phyloP scores from a whole-genome alignment of 2,888 invertebrate genomes.

The Hydrotaea cyrtoneurina region DNA sequence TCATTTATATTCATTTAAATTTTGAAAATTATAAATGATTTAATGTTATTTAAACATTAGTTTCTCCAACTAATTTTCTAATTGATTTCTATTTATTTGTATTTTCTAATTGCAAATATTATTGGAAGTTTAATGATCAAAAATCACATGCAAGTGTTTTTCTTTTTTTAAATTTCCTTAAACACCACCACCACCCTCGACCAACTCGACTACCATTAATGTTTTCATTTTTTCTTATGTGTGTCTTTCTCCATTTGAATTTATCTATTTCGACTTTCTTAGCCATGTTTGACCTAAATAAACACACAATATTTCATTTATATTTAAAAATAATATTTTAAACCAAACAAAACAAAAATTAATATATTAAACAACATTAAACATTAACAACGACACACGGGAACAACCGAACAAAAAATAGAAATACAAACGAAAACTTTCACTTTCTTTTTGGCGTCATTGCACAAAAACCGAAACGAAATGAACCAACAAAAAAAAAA shows the following conservation, averaged over 20 bases:
- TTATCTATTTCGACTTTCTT: neutral
- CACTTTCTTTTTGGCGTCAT: constrained; percentile 55
- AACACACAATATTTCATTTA: neutral
- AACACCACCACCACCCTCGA: too few relatives aligned
- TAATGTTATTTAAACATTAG: too few relatives aligned
- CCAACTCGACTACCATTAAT: too few relatives aligned
- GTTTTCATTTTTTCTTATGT: neutral
- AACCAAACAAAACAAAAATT: neutral
- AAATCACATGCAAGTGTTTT: too few relatives aligned
- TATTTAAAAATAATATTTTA: neutral
- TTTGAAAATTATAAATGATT: too few relatives aligned
- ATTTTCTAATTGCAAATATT: too few relatives aligned
- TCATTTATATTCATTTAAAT: too few relatives aligned
- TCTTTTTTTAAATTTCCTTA: too few relatives aligned
- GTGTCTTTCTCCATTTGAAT: neutral
- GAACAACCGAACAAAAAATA: neutral
- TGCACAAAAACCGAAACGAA: constrained; percentile 36
- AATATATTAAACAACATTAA: neutral
- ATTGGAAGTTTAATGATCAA: too few relatives aligned
- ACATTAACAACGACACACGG: neutral
- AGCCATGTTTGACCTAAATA: constrained; percentile 32
- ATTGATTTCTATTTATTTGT: too few relatives aligned
- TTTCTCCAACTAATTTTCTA: too few relatives aligned
- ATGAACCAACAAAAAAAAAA: constrained; percentile 9
- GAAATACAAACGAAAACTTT: constrained; percentile 46